Evolutionary conservation across 2,888 invertebrate genomes (phyloP).

Genomic region (Ptycholaimellus sp.): DNA sequence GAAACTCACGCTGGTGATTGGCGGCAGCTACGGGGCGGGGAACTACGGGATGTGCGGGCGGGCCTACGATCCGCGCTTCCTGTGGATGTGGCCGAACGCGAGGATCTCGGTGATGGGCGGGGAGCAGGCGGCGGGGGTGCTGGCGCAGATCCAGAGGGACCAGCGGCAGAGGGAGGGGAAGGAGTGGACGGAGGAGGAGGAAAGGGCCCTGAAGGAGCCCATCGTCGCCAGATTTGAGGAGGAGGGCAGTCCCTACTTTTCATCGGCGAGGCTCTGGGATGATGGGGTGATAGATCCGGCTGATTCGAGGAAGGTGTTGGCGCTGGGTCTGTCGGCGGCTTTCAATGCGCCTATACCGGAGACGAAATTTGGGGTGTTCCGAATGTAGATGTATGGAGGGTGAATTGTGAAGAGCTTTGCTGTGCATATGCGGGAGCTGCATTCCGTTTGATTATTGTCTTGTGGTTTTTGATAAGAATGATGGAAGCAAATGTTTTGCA

Average conservation of each 20-base stretch:
- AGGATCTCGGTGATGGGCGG: conserved; percentile 96
- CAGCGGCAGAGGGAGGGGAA: conserved; percentile 35
- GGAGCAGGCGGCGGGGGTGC: conserved; percentile 48
- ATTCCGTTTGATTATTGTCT: not conserved
- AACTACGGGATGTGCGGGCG: conserved; percentile 60
- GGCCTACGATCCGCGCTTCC: conserved; percentile 56
- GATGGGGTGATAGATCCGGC: conserved; percentile 89
- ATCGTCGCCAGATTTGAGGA: conserved; percentile 65
- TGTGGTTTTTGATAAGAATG: not conserved
- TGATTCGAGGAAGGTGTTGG: conserved; percentile 67
- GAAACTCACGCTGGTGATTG: conserved; percentile 83
- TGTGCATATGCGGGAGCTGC: not conserved
- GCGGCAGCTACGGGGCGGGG: conserved; percentile 90
- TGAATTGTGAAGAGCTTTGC: not conserved
- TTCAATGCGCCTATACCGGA: conserved; percentile 49
- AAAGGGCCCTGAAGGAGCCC: conserved; percentile 50
- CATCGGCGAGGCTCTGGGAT: conserved; percentile 61
- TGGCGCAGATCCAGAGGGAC: conserved; percentile 61
- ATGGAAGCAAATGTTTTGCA: no score
- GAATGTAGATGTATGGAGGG: conserved; percentile 50
- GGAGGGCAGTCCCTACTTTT: conserved; percentile 70
- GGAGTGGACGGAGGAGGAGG: conserved; percentile 55
- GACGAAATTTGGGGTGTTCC: conserved; percentile 75
- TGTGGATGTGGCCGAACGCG: conserved; percentile 96
- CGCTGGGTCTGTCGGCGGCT: conserved; percentile 64